These are phyloP conservation scores for Anthoscopus minutus DNA, from an alignment of 2,113 vertebrate genomes.

Conservation along the genomic window DNA sequence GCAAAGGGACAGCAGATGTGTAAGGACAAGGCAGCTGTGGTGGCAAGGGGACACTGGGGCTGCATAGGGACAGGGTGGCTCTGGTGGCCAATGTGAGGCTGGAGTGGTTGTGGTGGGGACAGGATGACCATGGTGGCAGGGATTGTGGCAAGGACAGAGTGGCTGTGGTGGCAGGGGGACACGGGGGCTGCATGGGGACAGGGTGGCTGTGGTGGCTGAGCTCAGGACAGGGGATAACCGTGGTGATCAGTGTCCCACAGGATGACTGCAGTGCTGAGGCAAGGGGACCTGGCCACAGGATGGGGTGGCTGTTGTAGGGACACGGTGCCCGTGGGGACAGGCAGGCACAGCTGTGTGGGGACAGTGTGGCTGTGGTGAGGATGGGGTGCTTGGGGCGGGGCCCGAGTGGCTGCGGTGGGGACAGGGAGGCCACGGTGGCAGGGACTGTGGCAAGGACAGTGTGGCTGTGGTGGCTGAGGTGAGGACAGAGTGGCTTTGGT, in stretches of 20 bases:
- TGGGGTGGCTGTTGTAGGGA: not conserved
- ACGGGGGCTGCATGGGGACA: too few relatives aligned
- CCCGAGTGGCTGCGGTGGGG: not conserved
- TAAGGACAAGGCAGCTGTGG: not conserved
- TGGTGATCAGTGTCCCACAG: not conserved
- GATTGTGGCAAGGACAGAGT: not conserved
- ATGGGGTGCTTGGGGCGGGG: not conserved
- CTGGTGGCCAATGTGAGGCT: not conserved
- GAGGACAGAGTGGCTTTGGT: not conserved
- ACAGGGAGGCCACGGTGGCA: too few relatives aligned
- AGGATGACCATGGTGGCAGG: not conserved
- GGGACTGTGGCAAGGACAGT: too few relatives aligned
- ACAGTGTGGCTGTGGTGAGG: not conserved
- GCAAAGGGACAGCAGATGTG: not conserved
- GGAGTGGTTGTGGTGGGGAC: not conserved
- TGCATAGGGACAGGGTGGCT: not conserved
- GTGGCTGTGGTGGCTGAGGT: too few relatives aligned
- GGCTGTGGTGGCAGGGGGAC: not conserved
- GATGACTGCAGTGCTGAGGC: not conserved
- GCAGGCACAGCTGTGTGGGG: not conserved
- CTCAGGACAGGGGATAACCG: not conserved
- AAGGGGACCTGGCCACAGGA: too few relatives aligned
- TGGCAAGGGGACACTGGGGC: not conserved
- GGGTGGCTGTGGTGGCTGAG: not conserved
- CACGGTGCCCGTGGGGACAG: not conserved